These are phyloP conservation scores for Rutilus rutilus DNA, from an alignment of 2,113 vertebrate species.

Conservation along the genomic window DNA sequence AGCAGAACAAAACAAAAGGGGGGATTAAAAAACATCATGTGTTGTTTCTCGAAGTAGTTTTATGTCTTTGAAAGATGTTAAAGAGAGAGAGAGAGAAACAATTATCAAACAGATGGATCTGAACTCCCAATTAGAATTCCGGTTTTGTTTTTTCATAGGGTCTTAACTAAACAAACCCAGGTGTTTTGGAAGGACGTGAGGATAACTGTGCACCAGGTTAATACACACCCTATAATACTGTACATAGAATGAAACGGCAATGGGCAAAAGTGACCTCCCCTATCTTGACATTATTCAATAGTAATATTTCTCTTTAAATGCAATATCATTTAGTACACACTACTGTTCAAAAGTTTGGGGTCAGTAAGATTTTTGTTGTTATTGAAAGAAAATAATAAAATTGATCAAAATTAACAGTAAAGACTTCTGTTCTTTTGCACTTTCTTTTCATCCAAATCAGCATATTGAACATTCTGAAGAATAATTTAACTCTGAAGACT, in stretches of 20 bases:
- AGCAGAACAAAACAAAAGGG: slow-evolving; percentile 13
- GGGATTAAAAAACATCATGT: slow-evolving; percentile 2
- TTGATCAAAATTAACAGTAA: not conserved
- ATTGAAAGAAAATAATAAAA: not conserved
- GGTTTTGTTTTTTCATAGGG: no score
- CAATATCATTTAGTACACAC: no score
- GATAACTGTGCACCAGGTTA: not conserved
- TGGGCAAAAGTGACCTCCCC: no score
- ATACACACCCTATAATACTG: not conserved
- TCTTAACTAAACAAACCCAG: no score
- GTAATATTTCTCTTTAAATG: no score
- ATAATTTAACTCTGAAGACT: no score
- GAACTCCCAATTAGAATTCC: not conserved
- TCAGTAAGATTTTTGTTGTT: no score
- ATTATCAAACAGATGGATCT: not conserved
- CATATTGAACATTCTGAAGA: not conserved
- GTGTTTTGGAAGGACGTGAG: no score
- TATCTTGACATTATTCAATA: no score
- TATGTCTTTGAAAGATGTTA: slow-evolving; percentile 2
- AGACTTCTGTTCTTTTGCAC: no score
- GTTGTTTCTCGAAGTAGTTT: slow-evolving; percentile 16
- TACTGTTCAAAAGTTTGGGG: no score
- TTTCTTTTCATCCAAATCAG: not conserved
- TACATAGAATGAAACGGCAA: not conserved
- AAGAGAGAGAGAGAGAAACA: not conserved